Evolutionary conservation across 2,888 invertebrate genomes (phyloP).

Genomic region (Cephus pygmeus): DNA sequence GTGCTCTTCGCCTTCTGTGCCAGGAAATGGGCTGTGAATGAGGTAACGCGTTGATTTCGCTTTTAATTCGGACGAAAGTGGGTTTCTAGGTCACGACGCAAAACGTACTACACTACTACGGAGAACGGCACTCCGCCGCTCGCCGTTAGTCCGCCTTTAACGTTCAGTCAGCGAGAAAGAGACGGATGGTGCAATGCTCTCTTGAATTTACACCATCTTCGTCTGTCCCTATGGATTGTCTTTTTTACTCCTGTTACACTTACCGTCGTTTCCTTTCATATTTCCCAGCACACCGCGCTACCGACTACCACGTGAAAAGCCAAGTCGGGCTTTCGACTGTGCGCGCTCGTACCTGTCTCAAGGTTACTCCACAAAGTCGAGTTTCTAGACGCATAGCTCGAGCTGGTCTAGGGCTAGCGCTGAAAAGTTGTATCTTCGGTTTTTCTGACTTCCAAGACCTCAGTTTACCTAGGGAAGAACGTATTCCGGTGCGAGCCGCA

Average conservation of each 20-base stretch:
- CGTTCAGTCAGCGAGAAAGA: background rate
- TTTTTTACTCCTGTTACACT: background rate
- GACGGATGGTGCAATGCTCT: slow-evolving; percentile 7
- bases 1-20: background rate
- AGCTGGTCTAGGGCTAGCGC: background rate
- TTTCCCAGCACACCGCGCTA: background rate
- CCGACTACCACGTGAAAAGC: background rate
- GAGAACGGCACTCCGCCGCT: background rate
- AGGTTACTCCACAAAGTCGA: background rate
- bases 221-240: background rate
- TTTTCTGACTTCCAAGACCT: background rate
- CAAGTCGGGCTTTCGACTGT: background rate
- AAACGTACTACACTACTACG: slow-evolving; percentile 2
- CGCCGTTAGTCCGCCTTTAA: background rate
- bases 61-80: slow-evolving; percentile 57
- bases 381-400: background rate
- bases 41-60: slow-evolving; percentile 52
- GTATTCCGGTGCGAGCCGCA: background rate
- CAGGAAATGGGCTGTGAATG: slow-evolving; percentile 12
- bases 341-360: background rate
- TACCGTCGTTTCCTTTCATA: background rate
- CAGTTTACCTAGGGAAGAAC: background rate
- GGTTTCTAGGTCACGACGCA: slow-evolving; percentile 53
- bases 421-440: background rate
- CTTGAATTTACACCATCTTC: background rate